phyloP scores from a whole-genome alignment of 1,140 invertebrate species.

The Penaeus chinensis region DNA sequence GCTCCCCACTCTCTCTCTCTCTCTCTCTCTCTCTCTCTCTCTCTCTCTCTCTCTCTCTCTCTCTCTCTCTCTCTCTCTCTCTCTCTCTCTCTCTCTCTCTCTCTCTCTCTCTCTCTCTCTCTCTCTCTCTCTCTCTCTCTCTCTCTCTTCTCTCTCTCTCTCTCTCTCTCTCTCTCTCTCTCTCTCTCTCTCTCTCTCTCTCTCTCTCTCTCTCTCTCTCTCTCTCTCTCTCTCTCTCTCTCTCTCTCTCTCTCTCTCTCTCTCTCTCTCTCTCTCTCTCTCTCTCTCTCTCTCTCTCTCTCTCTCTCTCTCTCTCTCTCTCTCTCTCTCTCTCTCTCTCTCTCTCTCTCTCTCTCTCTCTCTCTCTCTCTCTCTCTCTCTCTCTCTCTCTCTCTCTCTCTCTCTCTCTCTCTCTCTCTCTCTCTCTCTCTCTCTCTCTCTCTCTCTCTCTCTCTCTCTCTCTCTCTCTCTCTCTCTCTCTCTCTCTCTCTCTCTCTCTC shows the following conservation, averaged over 20 bases:
- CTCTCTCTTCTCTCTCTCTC: not conserved
- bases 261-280: conserved; percentile 9
- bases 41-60: too few relatives aligned
- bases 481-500: too few relatives aligned
- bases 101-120: too few relatives aligned
- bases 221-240: not conserved
- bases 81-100: too few relatives aligned
- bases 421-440: too few relatives aligned
- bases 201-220: not conserved
- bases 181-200: not conserved
- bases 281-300: conserved; percentile 9
- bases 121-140: too few relatives aligned
- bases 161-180: not conserved
- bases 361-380: conserved; percentile 9
- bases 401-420: conserved; percentile 9
- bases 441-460: conserved; percentile 9
- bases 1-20: too few relatives aligned
- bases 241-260: conserved; percentile 9
- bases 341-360: too few relatives aligned
- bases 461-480: conserved; percentile 9
- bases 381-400: conserved; percentile 9
- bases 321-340: too few relatives aligned
- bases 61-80: too few relatives aligned
- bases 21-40: too few relatives aligned
- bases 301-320: conserved; percentile 9